Conservation (phyloP, 2,888 invertebrate genomes). For the Drosophila bunnanda region DNA sequence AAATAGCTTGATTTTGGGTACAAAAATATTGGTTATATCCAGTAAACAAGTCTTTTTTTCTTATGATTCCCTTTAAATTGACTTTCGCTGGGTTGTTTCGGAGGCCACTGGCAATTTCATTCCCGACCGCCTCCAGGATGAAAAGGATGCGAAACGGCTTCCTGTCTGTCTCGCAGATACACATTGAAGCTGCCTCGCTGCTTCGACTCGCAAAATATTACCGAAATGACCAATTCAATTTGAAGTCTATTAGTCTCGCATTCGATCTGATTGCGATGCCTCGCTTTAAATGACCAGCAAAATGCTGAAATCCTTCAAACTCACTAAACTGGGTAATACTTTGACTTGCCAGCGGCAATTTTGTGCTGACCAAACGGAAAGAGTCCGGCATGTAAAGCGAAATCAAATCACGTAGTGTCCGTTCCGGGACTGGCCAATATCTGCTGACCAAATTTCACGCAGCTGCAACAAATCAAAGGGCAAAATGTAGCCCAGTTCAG, state of each 20-base stretch:
- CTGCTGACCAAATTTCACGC: conserved; percentile 76
- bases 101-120: conserved; percentile 50
- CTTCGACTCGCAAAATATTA: conserved; percentile 19
- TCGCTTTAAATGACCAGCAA: conserved; percentile 42
- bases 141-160: conserved; percentile 1
- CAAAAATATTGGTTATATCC: not conserved
- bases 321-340: conserved; percentile 27
- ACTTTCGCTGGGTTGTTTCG: conserved; percentile 49
- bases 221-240: conserved; percentile 57
- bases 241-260: conserved; percentile 33
- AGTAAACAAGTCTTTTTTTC: not conserved
- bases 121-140: conserved; percentile 4
- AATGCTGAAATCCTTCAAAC: conserved; percentile 31
- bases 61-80: conserved; percentile 50
- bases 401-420: conserved; percentile 74
- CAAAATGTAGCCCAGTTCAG: conserved; percentile 31
- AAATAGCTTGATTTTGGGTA: not conserved
- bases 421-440: conserved; percentile 57
- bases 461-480: conserved; percentile 79
- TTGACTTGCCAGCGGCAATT: conserved; percentile 30
- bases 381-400: conserved; percentile 39
- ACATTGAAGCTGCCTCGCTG: conserved; percentile 1
- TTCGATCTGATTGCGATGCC: conserved; percentile 23
- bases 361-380: conserved; percentile 41
- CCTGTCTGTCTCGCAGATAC: conserved; percentile 29